A percentile compares a stretch with the other conserved stretches of the same genome.
phyloP scores from a whole-genome alignment of 2,113 vertebrate species.

The Tychaedon coryphoeus region DNA sequence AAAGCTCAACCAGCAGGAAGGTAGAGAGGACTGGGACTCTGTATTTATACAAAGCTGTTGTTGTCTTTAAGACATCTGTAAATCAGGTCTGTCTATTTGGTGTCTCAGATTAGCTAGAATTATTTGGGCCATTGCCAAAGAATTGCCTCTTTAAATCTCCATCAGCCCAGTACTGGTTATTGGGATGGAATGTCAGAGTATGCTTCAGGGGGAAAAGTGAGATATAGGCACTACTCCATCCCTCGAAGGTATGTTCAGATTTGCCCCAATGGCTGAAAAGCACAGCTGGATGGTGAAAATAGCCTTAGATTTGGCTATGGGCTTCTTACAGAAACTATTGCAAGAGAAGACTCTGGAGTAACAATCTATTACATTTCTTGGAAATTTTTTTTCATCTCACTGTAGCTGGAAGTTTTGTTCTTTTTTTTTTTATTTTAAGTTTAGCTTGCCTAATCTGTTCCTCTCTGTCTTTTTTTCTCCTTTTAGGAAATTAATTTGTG shows the following conservation, averaged over 20 bases:
- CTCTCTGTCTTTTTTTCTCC: not conserved
- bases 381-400: not conserved
- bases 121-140: not conserved
- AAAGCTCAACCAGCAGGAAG: not conserved
- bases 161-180: not conserved
- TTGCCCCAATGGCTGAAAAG: not conserved
- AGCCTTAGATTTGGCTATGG: not conserved
- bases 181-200: not conserved
- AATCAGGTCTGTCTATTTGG: not conserved
- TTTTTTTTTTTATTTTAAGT: not conserved
- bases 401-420: not conserved
- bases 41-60: not conserved
- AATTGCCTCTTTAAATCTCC: not conserved
- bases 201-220: not conserved
- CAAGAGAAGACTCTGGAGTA: not conserved
- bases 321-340: not conserved
- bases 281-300: not conserved
- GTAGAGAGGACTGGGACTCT: not conserved
- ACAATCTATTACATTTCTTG: not conserved
- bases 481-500: not conserved
- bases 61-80: not conserved
- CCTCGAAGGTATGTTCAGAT: not conserved
- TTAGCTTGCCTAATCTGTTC: not conserved
- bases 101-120: not conserved
- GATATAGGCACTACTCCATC: not conserved